Percentiles rank a stretch among this genome's conserved stretches.
These are phyloP conservation scores for Sorex maritimensis DNA, from an alignment of 2,797 vertebrate species.

Conservation along the genomic window DNA sequence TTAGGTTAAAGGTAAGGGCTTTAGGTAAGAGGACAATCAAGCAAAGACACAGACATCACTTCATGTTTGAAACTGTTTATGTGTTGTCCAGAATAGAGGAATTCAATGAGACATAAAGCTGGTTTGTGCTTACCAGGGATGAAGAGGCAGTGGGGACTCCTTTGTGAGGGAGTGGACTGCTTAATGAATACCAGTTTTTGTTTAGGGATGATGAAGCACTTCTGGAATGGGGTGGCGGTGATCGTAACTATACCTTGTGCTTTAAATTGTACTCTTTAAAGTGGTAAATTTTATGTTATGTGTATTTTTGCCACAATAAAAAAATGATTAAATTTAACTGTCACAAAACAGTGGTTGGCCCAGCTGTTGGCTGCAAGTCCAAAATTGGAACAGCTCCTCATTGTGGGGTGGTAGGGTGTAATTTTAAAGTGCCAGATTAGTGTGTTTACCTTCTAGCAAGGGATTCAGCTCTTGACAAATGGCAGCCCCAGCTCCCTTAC, in stretches of 20 bases:
- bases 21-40: neutral
- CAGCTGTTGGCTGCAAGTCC: conserved; percentile 75
- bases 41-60: conserved; percentile 40
- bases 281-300: neutral
- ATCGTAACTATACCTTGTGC: neutral
- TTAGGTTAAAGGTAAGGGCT: neutral
- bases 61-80: neutral
- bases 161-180: neutral
- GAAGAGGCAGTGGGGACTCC: too few species aligned
- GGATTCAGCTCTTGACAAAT: conserved; percentile 78
- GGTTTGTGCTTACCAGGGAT: neutral
- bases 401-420: conserved; percentile 62
- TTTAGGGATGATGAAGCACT: neutral
- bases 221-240: neutral
- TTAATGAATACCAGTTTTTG: neutral
- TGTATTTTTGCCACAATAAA: conserved; percentile 57
- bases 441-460: conserved; percentile 86
- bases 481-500: conserved; percentile 60
- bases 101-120: conserved; percentile 3
- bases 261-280: neutral
- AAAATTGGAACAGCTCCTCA: conserved; percentile 80
- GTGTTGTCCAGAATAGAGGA: neutral
- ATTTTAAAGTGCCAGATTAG: conserved; percentile 82
- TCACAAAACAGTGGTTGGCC: conserved; percentile 76
- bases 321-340: conserved; percentile 79